Conservation (phyloP, 2,888 invertebrate genomes). For the Cartodere bifasciata region DNA sequence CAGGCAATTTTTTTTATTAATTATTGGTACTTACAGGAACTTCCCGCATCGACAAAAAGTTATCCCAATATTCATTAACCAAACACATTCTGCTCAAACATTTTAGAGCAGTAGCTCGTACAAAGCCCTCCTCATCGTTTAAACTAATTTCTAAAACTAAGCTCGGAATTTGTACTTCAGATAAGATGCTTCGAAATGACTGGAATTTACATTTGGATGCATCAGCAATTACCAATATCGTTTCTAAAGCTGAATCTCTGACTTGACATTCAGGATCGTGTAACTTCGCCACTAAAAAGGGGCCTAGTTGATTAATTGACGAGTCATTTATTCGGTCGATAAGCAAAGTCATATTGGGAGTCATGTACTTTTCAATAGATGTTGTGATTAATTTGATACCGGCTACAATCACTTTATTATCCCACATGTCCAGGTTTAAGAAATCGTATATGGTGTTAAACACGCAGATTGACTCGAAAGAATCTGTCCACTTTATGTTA, state of each 20-base stretch:
- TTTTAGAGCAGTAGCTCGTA: conserved; percentile 59
- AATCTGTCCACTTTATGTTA: conserved; percentile 65
- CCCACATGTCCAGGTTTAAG: conserved; percentile 39
- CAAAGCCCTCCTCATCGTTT: conserved; percentile 61
- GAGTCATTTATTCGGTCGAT: conserved; percentile 53
- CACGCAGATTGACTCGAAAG: conserved; percentile 60
- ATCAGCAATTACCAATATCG: conserved; percentile 36
- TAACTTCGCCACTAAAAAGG: conserved; percentile 53
- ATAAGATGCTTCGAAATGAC: conserved; percentile 58
- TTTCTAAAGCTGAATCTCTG: conserved; percentile 62
- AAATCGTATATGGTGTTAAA: conserved; percentile 41
- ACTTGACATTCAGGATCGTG: conserved; percentile 69
- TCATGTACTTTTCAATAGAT: conserved; percentile 61
- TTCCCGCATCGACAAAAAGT: conserved; percentile 42
- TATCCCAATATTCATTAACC: conserved; percentile 54
- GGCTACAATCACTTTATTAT: conserved; percentile 42
- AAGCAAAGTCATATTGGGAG: conserved; percentile 62
- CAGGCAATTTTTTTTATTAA: too few species aligned
- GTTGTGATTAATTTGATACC: conserved; percentile 56
- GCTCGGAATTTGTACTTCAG: conserved; percentile 50
- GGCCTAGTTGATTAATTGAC: conserved; percentile 49
- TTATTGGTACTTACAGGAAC: conserved; percentile 45
- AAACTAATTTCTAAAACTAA: conserved; percentile 52
- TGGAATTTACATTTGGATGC: conserved; percentile 42
- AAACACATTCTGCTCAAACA: conserved; percentile 56